phyloP scores from a whole-genome alignment of 2,888 invertebrate genomes.

The Drosophila quasianomalipes region DNA sequence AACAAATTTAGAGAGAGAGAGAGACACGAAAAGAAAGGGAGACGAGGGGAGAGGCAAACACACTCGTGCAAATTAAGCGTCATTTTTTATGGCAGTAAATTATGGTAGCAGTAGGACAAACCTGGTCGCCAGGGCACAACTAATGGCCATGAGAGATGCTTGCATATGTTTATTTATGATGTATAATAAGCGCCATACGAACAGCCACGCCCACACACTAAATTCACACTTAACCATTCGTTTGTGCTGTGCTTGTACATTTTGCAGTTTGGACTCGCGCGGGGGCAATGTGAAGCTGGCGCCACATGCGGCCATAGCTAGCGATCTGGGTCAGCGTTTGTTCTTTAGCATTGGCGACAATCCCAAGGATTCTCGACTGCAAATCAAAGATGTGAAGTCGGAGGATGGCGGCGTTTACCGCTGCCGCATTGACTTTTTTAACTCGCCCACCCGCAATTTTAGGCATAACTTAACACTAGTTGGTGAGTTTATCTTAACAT shows the following conservation, averaged over 20 bases:
- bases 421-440: conserved; percentile 95
- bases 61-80: conserved; percentile 67
- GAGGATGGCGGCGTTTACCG: conserved; percentile 94
- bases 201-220: conserved; percentile 63
- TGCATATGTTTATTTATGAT: conserved; percentile 80
- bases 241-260: conserved; percentile 18
- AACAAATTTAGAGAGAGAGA: conserved; percentile 8
- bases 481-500: conserved; percentile 87
- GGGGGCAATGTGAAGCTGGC: conserved; percentile 89
- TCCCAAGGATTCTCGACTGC: conserved; percentile 90
- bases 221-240: conserved; percentile 52
- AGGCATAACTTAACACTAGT: conserved; percentile 94
- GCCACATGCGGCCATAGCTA: conserved; percentile 91
- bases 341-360: conserved; percentile 91
- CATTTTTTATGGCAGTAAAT: conserved; percentile 77
- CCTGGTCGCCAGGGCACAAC: conserved; percentile 49
- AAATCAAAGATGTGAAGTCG: conserved; percentile 90
- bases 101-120: conserved; percentile 59
- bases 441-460: conserved; percentile 95
- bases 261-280: conserved; percentile 91
- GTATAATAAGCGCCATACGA: conserved; percentile 68
- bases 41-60: background rate
- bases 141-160: conserved; percentile 63
- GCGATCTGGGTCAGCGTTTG: conserved; percentile 91
- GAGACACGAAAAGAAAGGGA: background rate